A percentile compares a stretch with the other conserved stretches of the same genome.
phyloP scores from a whole-genome alignment of 2,113 vertebrate species.

The Poeciliopsis prolifica region DNA sequence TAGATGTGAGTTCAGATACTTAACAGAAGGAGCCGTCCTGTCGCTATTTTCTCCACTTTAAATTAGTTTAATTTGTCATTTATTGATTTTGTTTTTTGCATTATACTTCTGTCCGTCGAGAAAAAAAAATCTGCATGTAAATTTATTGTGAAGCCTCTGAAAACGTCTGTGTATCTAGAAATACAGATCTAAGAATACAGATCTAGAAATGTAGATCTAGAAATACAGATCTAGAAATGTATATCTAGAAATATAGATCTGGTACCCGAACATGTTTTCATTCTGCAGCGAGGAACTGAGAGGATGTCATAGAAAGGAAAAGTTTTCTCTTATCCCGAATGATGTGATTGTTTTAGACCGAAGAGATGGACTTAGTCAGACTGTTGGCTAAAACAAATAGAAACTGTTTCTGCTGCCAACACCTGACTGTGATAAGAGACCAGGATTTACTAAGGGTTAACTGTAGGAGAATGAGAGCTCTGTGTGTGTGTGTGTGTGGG shows the following conservation, averaged over 20 bases:
- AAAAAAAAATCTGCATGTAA: not conserved
- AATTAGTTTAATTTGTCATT: not conserved
- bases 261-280: not conserved
- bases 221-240: slow-evolving; percentile 61
- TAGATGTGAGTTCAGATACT: slow-evolving; percentile 18
- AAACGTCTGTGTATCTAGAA: slow-evolving; percentile 43
- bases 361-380: not conserved
- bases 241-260: slow-evolving; percentile 69
- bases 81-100: not conserved
- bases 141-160: not conserved
- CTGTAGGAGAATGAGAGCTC: slow-evolving; percentile 8
- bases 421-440: not conserved
- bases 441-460: slow-evolving; percentile 26
- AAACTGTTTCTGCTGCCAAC: not conserved
- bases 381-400: slow-evolving; percentile 3
- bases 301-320: not conserved
- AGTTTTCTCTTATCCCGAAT: too few species aligned
- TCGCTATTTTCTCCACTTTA: slow-evolving; percentile 4
- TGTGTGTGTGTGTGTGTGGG: not conserved
- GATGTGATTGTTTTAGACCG: too few species aligned
- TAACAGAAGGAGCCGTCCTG: slow-evolving; percentile 12
- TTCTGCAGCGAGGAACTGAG: too few species aligned
- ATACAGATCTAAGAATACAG: slow-evolving; percentile 57
- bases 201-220: slow-evolving; percentile 23
- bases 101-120: not conserved